phyloP scores from a whole-genome alignment of 2,113 vertebrate species.

The Pachyramphus minor region DNA sequence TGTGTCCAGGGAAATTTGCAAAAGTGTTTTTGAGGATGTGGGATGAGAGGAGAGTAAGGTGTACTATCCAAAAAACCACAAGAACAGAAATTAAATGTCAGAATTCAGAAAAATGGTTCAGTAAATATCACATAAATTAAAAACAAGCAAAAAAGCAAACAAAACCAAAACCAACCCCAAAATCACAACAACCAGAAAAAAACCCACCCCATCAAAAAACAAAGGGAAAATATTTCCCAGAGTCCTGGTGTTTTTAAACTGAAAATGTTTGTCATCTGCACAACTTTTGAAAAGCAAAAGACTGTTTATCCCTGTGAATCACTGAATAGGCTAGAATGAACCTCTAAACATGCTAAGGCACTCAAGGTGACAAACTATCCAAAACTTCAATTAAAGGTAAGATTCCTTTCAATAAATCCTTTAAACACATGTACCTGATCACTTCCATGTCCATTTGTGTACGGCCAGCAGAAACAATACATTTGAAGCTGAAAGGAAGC shows the following conservation, averaged over 20 bases:
- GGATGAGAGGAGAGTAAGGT: neutral
- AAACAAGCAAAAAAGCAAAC: neutral
- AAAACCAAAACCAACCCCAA: neutral
- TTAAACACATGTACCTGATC: neutral
- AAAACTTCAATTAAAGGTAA: neutral
- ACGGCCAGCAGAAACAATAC: neutral
- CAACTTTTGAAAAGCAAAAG: conserved; percentile 29
- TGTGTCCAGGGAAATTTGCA: neutral
- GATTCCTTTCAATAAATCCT: neutral
- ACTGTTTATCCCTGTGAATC: neutral
- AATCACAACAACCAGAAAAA: neutral
- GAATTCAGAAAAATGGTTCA: neutral
- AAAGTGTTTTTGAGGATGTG: neutral
- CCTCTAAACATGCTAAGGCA: neutral
- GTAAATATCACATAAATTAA: neutral
- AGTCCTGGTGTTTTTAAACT: neutral
- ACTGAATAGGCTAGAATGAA: neutral
- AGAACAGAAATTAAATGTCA: neutral
- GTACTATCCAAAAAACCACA: neutral
- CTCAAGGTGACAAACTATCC: neutral
- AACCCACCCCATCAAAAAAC: neutral
- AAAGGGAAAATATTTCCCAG: neutral
- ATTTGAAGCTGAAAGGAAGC: conserved; percentile 18
- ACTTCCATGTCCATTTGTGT: neutral
- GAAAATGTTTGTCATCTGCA: neutral